Conservation (phyloP, 2,113 vertebrate species). For the Macaca mulatta region DNA sequence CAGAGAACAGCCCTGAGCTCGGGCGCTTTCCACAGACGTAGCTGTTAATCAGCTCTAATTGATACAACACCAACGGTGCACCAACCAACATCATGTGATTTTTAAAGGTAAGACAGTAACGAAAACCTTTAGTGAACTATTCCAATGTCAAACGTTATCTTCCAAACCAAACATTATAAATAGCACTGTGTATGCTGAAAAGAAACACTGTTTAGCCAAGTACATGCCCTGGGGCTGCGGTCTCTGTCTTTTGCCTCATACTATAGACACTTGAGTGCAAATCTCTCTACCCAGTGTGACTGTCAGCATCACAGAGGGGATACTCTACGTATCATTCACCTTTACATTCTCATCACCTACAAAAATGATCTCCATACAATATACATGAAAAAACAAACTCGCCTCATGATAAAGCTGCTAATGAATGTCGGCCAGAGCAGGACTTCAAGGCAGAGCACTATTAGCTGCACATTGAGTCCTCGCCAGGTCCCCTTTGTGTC, state of each 20-base stretch:
- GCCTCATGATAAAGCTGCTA: not conserved
- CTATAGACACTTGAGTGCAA: not conserved
- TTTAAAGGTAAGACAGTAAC: not conserved
- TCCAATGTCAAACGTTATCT: not conserved
- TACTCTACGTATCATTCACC: not conserved
- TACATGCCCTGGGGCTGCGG: not conserved
- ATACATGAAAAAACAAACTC: not conserved
- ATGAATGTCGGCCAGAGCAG: not conserved
- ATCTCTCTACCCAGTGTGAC: not conserved
- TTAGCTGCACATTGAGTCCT: not conserved
- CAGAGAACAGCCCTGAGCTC: not conserved
- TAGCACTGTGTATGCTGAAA: too few species aligned
- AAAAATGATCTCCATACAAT: not conserved
- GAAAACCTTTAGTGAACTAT: not conserved
- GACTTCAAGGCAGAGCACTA: not conserved
- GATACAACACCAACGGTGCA: rapidly evolving
- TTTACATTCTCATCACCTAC: not conserved
- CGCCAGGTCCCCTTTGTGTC: not conserved
- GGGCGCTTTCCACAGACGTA: not conserved
- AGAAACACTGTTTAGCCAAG: not conserved
- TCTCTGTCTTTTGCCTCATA: not conserved
- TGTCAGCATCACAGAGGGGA: not conserved
- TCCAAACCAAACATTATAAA: not conserved
- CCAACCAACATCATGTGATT: not conserved
- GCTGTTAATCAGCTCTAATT: not conserved